Evolutionary conservation across 2,888 invertebrate genomes (phyloP).

Genomic region (Drosophila mettleri): DNA sequence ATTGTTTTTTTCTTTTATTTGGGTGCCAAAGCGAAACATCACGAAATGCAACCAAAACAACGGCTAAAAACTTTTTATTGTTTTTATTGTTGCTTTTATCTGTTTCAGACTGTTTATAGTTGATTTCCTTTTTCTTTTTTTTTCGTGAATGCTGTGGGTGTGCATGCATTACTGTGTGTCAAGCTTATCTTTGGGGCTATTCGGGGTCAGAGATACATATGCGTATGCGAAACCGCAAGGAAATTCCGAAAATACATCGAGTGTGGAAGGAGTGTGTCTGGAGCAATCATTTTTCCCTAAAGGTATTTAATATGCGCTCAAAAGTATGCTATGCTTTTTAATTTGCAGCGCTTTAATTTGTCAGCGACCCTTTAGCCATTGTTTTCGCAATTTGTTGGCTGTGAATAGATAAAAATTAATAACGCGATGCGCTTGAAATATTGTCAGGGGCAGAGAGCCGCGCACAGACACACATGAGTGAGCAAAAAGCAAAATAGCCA

Average conservation of each 20-base stretch:
- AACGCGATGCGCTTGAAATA: slow-evolving; percentile 42
- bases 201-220: slow-evolving; percentile 9
- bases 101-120: slow-evolving; percentile 22
- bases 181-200: slow-evolving; percentile 52
- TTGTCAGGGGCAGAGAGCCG: slow-evolving; percentile 49
- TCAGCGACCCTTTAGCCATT: slow-evolving; percentile 21
- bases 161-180: slow-evolving; percentile 46
- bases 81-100: slow-evolving; percentile 22
- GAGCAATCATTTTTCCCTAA: slow-evolving; percentile 41
- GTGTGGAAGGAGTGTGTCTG: slow-evolving; percentile 29
- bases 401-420: slow-evolving; percentile 67
- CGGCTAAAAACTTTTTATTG: slow-evolving; percentile 43
- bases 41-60: slow-evolving; percentile 56
- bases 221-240: slow-evolving; percentile 21
- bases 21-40: slow-evolving; percentile 33
- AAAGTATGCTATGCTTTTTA: slow-evolving; percentile 37
- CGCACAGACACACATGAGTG: slow-evolving; percentile 1
- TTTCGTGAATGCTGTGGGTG: slow-evolving; percentile 8
- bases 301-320: slow-evolving; percentile 39
- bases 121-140: slow-evolving; percentile 32
- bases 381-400: slow-evolving; percentile 37
- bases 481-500: slow-evolving; percentile 31
- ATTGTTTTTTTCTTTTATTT: slow-evolving; percentile 1
- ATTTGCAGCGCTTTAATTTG: slow-evolving; percentile 18
- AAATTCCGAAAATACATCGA: slow-evolving; percentile 35